phyloP scores from a whole-genome alignment of 2,113 vertebrate species.

The Corapipo altera region DNA sequence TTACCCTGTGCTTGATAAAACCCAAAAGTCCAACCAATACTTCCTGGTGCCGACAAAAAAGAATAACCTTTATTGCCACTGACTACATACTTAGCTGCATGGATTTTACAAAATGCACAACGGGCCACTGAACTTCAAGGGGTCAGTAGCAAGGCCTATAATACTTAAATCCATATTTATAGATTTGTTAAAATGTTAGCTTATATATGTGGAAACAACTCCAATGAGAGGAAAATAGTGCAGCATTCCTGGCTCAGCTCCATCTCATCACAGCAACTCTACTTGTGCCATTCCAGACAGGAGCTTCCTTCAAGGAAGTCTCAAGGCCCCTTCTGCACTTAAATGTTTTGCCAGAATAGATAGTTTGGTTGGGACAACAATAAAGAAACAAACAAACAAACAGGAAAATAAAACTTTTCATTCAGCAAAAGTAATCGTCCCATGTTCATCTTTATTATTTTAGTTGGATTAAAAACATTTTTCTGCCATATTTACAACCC shows the following conservation, averaged over 20 bases:
- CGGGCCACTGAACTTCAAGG: not conserved
- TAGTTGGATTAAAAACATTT: not conserved
- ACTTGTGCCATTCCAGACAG: not conserved
- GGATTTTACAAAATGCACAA: not conserved
- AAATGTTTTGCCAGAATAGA: not conserved
- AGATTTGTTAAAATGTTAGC: not conserved
- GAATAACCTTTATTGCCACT: not conserved
- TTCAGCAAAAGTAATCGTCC: not conserved
- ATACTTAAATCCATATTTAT: not conserved
- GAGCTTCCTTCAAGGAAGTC: not conserved
- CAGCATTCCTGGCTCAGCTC: not conserved
- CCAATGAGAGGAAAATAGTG: not conserved
- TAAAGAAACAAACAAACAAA: not conserved
- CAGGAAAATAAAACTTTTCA: not conserved
- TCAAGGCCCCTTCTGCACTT: not conserved
- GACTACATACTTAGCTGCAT: not conserved
- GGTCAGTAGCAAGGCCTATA: not conserved
- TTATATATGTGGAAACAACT: not conserved
- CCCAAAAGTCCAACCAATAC: not conserved
- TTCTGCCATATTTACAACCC: rapidly evolving
- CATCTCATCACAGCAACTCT: not conserved
- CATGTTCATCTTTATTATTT: not conserved
- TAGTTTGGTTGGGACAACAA: not conserved
- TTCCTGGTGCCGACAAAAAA: not conserved
- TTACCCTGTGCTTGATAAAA: not conserved